phyloP scores from a whole-genome alignment of 2,888 invertebrate genomes.

The Cryptosula pallasiana region DNA sequence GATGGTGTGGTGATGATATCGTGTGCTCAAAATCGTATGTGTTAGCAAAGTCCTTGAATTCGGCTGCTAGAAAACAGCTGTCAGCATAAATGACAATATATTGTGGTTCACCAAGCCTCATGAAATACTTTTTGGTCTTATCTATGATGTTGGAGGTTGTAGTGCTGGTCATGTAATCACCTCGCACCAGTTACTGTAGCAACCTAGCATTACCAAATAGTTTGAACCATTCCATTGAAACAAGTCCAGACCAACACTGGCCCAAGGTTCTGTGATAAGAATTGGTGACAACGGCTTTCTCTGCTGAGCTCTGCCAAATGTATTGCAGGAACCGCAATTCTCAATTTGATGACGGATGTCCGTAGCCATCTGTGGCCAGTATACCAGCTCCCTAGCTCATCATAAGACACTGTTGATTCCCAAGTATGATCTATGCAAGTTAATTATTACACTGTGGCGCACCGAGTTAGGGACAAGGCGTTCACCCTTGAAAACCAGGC shows the following conservation, averaged over 20 bases:
- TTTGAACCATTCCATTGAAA: neutral
- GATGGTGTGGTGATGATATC: neutral
- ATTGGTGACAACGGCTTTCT: neutral
- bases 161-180: neutral
- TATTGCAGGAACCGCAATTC: neutral
- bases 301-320: neutral
- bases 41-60: neutral
- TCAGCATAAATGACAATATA: neutral
- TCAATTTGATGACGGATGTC: neutral
- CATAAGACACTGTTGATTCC: neutral
- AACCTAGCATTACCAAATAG: neutral
- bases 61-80: neutral
- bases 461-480: neutral
- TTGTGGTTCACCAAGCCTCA: neutral
- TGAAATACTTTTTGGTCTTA: neutral
- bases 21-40: neutral
- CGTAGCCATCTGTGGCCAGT: neutral
- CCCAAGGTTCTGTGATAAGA: neutral
- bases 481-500: too few relatives aligned
- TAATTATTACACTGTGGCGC: neutral
- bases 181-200: neutral
- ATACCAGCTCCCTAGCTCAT: neutral
- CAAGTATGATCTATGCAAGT: neutral
- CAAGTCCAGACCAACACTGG: neutral
- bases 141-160: neutral